phyloP scores from a whole-genome alignment of 2,888 invertebrate genomes.

The Epinotia bilunana region DNA sequence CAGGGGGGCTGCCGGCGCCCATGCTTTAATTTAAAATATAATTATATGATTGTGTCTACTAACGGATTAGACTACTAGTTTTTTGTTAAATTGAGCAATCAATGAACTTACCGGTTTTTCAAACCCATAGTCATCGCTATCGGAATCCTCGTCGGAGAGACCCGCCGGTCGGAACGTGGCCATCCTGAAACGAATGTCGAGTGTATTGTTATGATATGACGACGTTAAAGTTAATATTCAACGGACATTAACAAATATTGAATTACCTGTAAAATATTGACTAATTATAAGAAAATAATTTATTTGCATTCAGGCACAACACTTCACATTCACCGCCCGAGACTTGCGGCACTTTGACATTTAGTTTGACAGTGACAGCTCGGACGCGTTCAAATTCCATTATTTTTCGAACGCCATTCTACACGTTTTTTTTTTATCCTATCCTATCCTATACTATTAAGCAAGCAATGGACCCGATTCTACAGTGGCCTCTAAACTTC shows the following conservation, averaged over 20 bases:
- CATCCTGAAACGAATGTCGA: conserved; percentile 51
- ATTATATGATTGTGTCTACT: neutral
- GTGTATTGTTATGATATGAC: too few relatives aligned
- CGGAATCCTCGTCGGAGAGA: conserved; percentile 73
- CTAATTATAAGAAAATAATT: neutral
- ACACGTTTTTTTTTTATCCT: too few relatives aligned
- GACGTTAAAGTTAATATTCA: neutral
- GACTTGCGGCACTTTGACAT: too few relatives aligned
- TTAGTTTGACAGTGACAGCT: too few relatives aligned
- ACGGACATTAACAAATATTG: neutral
- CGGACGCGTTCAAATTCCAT: too few relatives aligned
- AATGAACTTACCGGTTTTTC: conserved; percentile 66
- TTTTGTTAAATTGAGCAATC: neutral
- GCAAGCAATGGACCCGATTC: too few relatives aligned
- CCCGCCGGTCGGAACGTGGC: conserved; percentile 72
- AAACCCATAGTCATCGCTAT: conserved; percentile 73
- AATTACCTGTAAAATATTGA: conserved; percentile 6
- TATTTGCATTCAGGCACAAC: neutral
- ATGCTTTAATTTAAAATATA: neutral
- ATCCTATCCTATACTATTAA: too few relatives aligned
- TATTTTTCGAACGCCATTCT: too few relatives aligned
- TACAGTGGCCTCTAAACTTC: too few relatives aligned
- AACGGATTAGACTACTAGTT: neutral
- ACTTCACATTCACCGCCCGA: neutral
- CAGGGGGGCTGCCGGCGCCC: too few relatives aligned